Conservation (phyloP, 2,888 invertebrate species). For the Tiliacea citrago region DNA sequence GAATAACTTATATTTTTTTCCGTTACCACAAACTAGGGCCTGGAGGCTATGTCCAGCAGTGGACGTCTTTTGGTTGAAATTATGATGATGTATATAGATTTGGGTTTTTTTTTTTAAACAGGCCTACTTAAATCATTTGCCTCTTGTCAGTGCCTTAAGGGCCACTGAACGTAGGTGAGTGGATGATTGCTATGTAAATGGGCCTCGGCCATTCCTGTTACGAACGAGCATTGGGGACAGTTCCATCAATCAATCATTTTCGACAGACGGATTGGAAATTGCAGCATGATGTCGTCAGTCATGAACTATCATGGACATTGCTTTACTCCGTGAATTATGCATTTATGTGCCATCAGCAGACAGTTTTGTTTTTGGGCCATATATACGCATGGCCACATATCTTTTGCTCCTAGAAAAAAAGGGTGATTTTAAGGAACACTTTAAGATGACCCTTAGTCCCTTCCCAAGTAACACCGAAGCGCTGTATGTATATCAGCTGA, state of each 20-base stretch:
- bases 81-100: too few relatives aligned
- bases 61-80: too few relatives aligned
- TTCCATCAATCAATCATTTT: conserved; percentile 27
- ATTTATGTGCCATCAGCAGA: too few relatives aligned
- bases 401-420: background rate
- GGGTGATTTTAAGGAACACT: too few relatives aligned
- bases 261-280: conserved; percentile 26
- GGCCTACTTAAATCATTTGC: too few relatives aligned
- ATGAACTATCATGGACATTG: background rate
- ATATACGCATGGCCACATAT: background rate
- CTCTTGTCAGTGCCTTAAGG: too few relatives aligned
- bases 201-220: conserved; percentile 9
- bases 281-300: background rate
- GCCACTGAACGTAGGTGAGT: background rate
- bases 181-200: conserved; percentile 21
- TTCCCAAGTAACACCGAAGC: too few relatives aligned
- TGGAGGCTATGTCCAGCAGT: too few relatives aligned
- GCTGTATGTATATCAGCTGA: too few relatives aligned
- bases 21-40: too few relatives aligned
- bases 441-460: background rate
- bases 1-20: too few relatives aligned
- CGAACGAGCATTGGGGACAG: conserved; percentile 23
- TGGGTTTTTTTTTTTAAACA: too few relatives aligned
- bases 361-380: background rate
- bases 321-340: background rate